These are phyloP conservation scores for Calidris pygmaea DNA, from an alignment of 2,113 vertebrate genomes.

Conservation along the genomic window DNA sequence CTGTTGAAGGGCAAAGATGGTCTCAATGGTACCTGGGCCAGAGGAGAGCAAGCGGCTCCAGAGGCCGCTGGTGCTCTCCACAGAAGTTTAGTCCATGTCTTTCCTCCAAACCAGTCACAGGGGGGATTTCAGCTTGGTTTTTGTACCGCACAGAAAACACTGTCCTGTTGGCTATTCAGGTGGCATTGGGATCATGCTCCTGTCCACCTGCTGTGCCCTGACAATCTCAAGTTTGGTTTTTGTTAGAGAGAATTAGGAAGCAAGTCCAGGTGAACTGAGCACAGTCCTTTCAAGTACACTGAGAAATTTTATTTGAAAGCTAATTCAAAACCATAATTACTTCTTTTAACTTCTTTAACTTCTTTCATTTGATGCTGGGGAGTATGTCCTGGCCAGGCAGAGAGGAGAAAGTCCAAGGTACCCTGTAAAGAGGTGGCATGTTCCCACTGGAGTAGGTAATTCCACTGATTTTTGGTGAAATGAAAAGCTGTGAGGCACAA, in stretches of 20 bases:
- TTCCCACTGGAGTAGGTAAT: background rate
- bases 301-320: background rate
- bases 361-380: background rate
- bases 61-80: background rate
- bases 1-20: background rate
- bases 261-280: background rate
- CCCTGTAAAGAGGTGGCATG: background rate
- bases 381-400: accelerated
- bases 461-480: background rate
- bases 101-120: background rate
- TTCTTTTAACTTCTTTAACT: background rate
- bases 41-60: background rate
- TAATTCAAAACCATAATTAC: background rate
- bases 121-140: background rate
- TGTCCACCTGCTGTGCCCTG: background rate
- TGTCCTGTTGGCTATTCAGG: background rate
- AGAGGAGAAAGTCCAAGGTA: background rate
- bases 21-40: background rate
- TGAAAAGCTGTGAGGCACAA: background rate
- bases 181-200: background rate
- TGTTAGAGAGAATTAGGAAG: background rate
- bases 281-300: background rate
- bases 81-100: background rate
- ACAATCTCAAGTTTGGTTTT: background rate
- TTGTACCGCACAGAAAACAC: background rate